Evolutionary conservation across 2,797 vertebrate species (phyloP).

Genomic region (Urocyon cinereoargenteus): DNA sequence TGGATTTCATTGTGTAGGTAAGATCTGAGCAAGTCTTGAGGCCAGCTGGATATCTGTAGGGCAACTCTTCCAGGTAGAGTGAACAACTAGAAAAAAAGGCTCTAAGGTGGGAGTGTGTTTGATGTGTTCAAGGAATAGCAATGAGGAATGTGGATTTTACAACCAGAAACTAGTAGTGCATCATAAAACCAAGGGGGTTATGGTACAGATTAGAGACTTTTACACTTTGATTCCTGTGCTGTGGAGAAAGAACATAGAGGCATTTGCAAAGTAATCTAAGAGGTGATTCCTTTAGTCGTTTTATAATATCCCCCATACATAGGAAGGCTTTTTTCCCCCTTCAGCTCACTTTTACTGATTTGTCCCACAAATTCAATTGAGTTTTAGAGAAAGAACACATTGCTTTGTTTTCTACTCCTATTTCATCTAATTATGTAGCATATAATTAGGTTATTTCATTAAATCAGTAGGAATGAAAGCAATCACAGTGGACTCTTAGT

Average conservation of each 20-base stretch:
- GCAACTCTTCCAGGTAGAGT: not conserved
- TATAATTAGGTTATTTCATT: conserved; percentile 9
- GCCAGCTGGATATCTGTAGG: not conserved
- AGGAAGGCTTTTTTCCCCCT: not conserved
- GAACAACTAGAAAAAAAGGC: not conserved
- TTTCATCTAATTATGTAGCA: not conserved
- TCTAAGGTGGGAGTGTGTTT: not conserved
- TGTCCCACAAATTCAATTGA: not conserved
- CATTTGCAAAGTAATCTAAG: conserved; percentile 1
- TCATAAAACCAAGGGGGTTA: not conserved
- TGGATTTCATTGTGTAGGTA: not conserved
- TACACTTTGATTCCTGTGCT: not conserved
- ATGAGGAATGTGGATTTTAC: not conserved
- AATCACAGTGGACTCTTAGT: not conserved
- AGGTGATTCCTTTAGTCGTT: not conserved
- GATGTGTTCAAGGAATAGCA: not conserved
- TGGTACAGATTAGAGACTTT: not conserved
- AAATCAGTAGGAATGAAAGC: not conserved
- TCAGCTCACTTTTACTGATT: not conserved
- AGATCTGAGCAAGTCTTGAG: conserved; percentile 24
- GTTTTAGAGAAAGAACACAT: conserved; percentile 18
- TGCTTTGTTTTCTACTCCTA: conserved; percentile 21
- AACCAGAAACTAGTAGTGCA: not conserved
- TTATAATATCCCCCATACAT: not conserved
- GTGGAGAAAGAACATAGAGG: not conserved